Conservation (phyloP, 2,797 vertebrate species). For the Strix occidentalis region DNA sequence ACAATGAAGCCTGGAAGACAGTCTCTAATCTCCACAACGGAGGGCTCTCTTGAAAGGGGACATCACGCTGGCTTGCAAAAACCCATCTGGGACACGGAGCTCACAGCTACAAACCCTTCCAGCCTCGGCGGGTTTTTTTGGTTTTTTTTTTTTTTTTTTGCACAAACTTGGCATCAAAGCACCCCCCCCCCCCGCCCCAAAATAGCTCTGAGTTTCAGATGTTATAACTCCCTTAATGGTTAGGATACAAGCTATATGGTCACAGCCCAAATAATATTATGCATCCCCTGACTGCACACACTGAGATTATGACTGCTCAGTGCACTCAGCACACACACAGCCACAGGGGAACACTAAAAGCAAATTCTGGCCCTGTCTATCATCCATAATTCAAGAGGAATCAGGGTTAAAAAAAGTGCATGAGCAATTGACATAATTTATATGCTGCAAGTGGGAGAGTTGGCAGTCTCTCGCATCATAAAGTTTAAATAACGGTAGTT, state of each 20-base stretch:
- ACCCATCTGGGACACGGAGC: background rate
- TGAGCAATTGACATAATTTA: conserved; percentile 80
- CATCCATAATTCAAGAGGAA: conserved; percentile 92
- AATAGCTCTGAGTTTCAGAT: conserved; percentile 2
- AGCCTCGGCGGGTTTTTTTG: accelerated
- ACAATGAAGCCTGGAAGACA: background rate
- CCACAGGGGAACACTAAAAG: conserved; percentile 87
- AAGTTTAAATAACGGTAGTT: conserved; percentile 86
- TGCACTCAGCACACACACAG: conserved; percentile 49
- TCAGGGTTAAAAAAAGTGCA: conserved; percentile 91
- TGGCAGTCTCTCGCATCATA: conserved; percentile 80
- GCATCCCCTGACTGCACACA: conserved; percentile 65
- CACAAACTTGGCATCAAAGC: conserved; percentile 3
- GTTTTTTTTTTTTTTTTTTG: background rate
- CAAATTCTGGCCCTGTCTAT: conserved; percentile 83
- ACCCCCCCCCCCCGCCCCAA: background rate
- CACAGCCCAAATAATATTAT: conserved; percentile 53
- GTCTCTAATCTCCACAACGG: background rate
- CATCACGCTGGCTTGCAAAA: background rate
- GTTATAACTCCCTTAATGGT: background rate
- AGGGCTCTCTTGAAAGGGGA: background rate
- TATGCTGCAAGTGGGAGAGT: conserved; percentile 70
- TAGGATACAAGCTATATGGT: conserved; percentile 48
- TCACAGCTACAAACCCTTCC: background rate
- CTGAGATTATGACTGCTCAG: conserved; percentile 81